These are phyloP conservation scores for Orbicella faveolata DNA, from an alignment of 64 coral and sea anemone species.

Conservation along the genomic window DNA sequence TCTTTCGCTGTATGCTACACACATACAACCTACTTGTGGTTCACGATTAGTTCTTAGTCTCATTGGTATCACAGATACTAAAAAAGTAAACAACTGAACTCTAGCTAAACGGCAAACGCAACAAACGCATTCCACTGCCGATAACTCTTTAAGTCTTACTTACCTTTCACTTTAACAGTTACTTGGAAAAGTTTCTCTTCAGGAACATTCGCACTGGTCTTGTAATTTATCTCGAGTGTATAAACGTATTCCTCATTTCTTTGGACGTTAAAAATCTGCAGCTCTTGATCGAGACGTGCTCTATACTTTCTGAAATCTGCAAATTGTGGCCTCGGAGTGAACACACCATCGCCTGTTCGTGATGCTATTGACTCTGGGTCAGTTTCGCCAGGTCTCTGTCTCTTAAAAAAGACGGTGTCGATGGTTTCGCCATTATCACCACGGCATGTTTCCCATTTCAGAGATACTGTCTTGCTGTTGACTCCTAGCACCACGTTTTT, in stretches of 20 bases:
- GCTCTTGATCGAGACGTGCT: fast-evolving
- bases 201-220: too few species aligned
- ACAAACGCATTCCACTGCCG: too few species aligned
- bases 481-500: not conserved
- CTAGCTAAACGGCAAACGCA: too few species aligned
- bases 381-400: not conserved
- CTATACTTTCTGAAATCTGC: not conserved
- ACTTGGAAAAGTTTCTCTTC: not conserved
- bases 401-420: not conserved
- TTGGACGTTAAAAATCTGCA: not conserved
- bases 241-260: not conserved
- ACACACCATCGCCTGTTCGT: not conserved
- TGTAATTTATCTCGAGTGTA: too few species aligned
- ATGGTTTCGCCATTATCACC: not conserved
- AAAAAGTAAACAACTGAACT: too few species aligned
- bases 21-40: too few species aligned
- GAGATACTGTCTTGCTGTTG: not conserved
- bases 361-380: not conserved
- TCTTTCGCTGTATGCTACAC: too few species aligned
- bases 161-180: too few species aligned
- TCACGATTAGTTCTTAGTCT: too few species aligned
- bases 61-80: too few species aligned
- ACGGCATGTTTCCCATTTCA: not conserved
- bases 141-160: too few species aligned
- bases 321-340: not conserved